These are phyloP conservation scores for Paracentrotus lividus DNA, from an alignment of 53 echinoderm and acorn worm species.

Conservation along the genomic window DNA sequence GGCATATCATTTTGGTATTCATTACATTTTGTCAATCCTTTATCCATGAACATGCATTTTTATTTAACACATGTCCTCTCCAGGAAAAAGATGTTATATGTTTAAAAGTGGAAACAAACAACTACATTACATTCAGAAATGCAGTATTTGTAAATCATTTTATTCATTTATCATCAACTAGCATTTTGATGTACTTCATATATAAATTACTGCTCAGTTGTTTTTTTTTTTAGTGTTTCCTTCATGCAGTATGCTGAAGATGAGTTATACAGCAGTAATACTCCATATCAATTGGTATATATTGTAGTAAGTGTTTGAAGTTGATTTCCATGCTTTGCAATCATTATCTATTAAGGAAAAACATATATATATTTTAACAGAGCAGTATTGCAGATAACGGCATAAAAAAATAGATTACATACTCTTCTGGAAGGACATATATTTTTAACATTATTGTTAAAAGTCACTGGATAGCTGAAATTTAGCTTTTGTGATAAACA, in stretches of 20 bases:
- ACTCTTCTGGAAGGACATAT: constrained; percentile 34
- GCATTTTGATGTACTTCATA: constrained; percentile 42
- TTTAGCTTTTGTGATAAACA: not conserved
- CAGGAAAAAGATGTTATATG: constrained; percentile 6
- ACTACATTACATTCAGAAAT: constrained; percentile 23
- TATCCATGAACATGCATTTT: no score
- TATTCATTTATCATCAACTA: constrained; percentile 3
- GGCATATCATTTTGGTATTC: no score
- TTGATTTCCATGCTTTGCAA: constrained; percentile 52
- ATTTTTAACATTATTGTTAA: constrained; percentile 51
- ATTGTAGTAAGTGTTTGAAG: constrained; percentile 6
- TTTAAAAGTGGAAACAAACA: constrained; percentile 46
- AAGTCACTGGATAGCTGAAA: constrained; percentile 43
- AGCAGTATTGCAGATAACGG: constrained; percentile 18
- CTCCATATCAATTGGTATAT: not conserved
- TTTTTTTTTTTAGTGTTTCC: constrained; percentile 27
- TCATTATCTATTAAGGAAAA: constrained; percentile 11
- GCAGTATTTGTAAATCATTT: constrained; percentile 33
- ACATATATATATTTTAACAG: not conserved
- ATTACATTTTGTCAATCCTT: no score
- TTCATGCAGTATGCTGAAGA: constrained; percentile 21
- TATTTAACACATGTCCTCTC: no score
- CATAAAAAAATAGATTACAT: constrained; percentile 32
- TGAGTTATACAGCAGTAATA: constrained; percentile 16
- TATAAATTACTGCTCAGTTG: constrained; percentile 23